Evolutionary conservation across 2,113 vertebrate species (phyloP).

Genomic region (Acanthochromis polyacanthus): DNA sequence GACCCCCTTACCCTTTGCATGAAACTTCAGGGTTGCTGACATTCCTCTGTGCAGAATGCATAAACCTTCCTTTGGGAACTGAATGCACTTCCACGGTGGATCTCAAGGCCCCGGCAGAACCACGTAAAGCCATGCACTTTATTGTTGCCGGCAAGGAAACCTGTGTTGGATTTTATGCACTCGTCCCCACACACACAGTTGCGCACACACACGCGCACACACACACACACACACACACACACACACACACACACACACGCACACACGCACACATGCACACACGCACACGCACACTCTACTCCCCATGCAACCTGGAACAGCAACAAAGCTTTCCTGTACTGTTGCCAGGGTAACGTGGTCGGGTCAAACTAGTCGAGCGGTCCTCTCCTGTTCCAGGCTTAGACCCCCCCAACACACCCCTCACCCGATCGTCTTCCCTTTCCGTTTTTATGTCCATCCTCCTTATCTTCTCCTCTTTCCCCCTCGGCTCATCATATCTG

Average conservation of each 20-base stretch:
- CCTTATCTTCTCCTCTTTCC: slow-evolving; percentile 31
- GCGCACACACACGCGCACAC: too few species aligned
- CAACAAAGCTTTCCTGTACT: slow-evolving; percentile 71
- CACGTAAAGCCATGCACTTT: slow-evolving; percentile 49
- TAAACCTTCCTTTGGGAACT: slow-evolving; percentile 65
- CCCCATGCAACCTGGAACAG: slow-evolving; percentile 66
- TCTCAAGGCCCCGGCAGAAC: slow-evolving; percentile 48
- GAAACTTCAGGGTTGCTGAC: slow-evolving; percentile 61
- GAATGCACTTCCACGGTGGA: slow-evolving; percentile 51
- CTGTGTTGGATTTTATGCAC: slow-evolving; percentile 68
- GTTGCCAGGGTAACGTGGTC: slow-evolving; percentile 78
- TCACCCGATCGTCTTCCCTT: slow-evolving; percentile 11
- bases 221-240: slow-evolving; percentile 13
- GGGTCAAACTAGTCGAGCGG: slow-evolving; percentile 73
- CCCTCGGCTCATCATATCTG: slow-evolving; percentile 25
- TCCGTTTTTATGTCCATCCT: slow-evolving; percentile 41
- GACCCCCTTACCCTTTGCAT: slow-evolving; percentile 47
- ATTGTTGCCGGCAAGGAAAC: slow-evolving; percentile 58
- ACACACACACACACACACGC: slow-evolving; percentile 19
- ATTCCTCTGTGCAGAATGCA: slow-evolving; percentile 63
- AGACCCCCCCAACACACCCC: slow-evolving; percentile 6
- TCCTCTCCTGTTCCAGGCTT: slow-evolving; percentile 61
- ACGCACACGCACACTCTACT: slow-evolving; percentile 24
- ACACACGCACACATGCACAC: slow-evolving; percentile 16
- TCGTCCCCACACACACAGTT: slow-evolving; percentile 25